Evolutionary conservation across 2,113 vertebrate species (phyloP).

Genomic region (Hemibagrus wyckioides): DNA sequence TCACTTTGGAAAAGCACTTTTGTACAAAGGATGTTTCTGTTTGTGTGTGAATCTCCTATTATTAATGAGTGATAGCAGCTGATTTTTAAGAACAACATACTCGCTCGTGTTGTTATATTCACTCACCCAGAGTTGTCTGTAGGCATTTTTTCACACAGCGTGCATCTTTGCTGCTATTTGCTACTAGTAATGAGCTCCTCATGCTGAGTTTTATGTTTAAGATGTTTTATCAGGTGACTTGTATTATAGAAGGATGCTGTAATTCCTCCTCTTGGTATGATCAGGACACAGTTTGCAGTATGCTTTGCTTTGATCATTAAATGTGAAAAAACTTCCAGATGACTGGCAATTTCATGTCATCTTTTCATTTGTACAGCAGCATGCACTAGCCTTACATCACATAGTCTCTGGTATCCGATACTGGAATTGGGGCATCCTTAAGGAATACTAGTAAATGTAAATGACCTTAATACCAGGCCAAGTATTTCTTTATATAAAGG

Average conservation of each 20-base stretch:
- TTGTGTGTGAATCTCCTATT: not conserved
- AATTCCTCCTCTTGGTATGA: not conserved
- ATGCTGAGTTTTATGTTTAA: constrained; percentile 6
- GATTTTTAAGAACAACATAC: not conserved
- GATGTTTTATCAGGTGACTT: constrained; percentile 7
- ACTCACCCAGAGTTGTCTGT: not conserved
- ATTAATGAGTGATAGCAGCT: not conserved
- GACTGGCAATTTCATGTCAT: not conserved
- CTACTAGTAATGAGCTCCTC: constrained; percentile 6
- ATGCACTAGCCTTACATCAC: not conserved
- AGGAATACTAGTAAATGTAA: not conserved
- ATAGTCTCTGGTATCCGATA: not conserved
- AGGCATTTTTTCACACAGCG: not conserved
- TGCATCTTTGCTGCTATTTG: not conserved
- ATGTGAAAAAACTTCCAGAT: not conserved
- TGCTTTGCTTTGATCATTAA: not conserved
- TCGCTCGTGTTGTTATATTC: not conserved
- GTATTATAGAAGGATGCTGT: not conserved
- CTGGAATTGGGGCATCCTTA: not conserved
- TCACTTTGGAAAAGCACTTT: not conserved
- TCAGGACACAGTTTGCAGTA: not conserved
- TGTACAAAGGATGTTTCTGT: not conserved
- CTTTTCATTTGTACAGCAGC: not conserved
- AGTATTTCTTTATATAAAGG: not conserved
- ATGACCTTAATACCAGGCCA: not conserved